Evolutionary conservation across 1,140 invertebrate genomes (phyloP).

Genomic region (Thaumetopoea pityocampa): DNA sequence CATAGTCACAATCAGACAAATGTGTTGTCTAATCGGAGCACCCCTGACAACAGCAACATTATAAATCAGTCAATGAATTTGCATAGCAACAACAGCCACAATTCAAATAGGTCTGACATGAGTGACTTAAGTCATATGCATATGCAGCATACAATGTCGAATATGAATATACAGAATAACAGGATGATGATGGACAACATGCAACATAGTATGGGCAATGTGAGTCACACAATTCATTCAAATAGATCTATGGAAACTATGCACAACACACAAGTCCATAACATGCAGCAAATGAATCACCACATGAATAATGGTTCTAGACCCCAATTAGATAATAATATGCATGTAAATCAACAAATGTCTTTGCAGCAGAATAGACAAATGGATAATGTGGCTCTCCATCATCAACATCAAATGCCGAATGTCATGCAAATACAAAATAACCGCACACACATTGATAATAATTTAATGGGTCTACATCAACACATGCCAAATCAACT

Average conservation of each 20-base stretch:
- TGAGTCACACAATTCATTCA: conserved; percentile 57
- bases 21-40: conserved; percentile 52
- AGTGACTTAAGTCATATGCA: conserved; percentile 66
- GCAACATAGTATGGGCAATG: conserved; percentile 56
- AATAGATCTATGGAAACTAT: conserved; percentile 60
- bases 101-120: conserved; percentile 48
- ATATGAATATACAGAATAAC: conserved; percentile 67
- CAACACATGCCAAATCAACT: conserved; percentile 64
- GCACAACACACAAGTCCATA: conserved; percentile 61
- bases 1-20: conserved; percentile 50
- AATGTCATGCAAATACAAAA: conserved; percentile 68
- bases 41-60: conserved; percentile 48
- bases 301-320: conserved; percentile 49
- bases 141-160: conserved; percentile 57
- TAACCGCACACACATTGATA: conserved; percentile 53
- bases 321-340: conserved; percentile 55
- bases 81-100: conserved; percentile 56
- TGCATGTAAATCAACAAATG: conserved; percentile 64
- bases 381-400: conserved; percentile 52
- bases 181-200: conserved; percentile 67
- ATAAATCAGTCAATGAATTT: conserved; percentile 62
- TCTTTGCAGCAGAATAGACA: conserved; percentile 62
- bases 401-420: conserved; percentile 65
- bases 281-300: conserved; percentile 63
- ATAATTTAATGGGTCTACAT: conserved; percentile 61